These are phyloP conservation scores for Thamnaconus septentrionalis DNA, from an alignment of 2,113 vertebrate genomes.

Conservation along the genomic window DNA sequence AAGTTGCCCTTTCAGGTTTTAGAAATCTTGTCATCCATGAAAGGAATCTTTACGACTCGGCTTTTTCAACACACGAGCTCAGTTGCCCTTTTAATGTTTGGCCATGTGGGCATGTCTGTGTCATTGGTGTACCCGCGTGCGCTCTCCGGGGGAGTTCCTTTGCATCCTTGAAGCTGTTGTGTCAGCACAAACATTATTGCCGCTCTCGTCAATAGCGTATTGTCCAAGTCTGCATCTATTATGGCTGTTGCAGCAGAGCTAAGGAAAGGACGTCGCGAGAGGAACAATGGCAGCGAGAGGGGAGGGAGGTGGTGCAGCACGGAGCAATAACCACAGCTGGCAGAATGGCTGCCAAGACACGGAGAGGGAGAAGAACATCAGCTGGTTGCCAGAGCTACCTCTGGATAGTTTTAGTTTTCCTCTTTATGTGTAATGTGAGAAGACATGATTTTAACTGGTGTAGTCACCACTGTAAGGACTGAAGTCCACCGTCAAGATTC, in stretches of 20 bases:
- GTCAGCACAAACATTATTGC: conserved; percentile 24
- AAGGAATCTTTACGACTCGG: too few relatives aligned
- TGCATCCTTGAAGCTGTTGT: conserved; percentile 36
- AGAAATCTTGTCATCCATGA: too few relatives aligned
- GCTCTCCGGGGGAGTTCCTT: too few relatives aligned
- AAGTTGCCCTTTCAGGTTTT: too few relatives aligned
- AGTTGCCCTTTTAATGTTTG: too few relatives aligned
- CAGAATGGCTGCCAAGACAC: conserved; percentile 20
- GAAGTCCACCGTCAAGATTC: too few relatives aligned
- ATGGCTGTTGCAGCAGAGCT: conserved; percentile 10
- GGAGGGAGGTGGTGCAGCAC: conserved; percentile 6
- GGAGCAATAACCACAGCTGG: conserved; percentile 24
- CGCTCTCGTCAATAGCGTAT: conserved; percentile 26
- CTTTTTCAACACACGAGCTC: too few relatives aligned
- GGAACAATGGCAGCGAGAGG: conserved; percentile 2
- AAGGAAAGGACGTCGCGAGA: conserved; percentile 3
- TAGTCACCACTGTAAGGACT: too few relatives aligned
- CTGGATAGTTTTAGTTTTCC: neutral
- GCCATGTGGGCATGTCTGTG: too few relatives aligned
- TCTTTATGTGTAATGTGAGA: too few relatives aligned
- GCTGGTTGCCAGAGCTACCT: neutral
- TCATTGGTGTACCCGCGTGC: too few relatives aligned
- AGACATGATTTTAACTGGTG: too few relatives aligned
- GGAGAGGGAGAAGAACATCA: neutral
- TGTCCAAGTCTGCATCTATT: conserved; percentile 6